A percentile compares a stretch with the other conserved stretches of the same genome.
Conservation (phyloP, 2,888 invertebrate species). For the Cephus nigrinus region DNA sequence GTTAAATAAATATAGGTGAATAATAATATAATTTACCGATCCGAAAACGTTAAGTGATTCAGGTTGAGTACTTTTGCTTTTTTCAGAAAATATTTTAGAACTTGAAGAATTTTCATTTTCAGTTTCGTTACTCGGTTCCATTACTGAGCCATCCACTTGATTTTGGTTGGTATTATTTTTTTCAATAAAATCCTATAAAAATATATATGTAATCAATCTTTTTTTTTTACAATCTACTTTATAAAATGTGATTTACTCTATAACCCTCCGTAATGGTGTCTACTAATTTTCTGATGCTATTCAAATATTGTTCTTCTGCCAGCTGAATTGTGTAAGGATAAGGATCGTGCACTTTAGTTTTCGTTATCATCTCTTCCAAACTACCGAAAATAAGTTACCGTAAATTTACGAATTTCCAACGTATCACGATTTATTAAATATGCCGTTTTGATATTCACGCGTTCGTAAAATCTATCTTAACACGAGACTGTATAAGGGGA, state of each 20-base stretch:
- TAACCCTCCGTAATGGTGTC: constrained; percentile 44
- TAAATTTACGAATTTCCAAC: not conserved
- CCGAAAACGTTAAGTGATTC: not conserved
- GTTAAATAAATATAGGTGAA: not conserved
- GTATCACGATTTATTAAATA: constrained; percentile 18
- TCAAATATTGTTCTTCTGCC: constrained; percentile 43
- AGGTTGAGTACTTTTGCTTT: not conserved
- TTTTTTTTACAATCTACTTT: not conserved
- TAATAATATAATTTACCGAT: not conserved
- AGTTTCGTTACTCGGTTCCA: not conserved
- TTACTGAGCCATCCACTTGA: not conserved
- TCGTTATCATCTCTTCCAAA: not conserved
- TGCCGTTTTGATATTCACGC: constrained; percentile 21
- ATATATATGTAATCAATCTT: not conserved
- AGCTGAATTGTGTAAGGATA: constrained; percentile 40
- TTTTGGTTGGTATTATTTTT: constrained; percentile 2
- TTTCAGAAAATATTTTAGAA: not conserved
- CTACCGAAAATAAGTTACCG: not conserved
- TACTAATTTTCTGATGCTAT: constrained; percentile 39
- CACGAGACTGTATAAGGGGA: constrained; percentile 35
- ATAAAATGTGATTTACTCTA: constrained; percentile 34
- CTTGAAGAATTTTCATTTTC: not conserved
- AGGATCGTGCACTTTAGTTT: not conserved
- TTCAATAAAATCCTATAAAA: constrained; percentile 37
- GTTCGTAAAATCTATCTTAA: constrained; percentile 29